Evolutionary conservation across 2,797 vertebrate species (phyloP).

Genomic region (Botia kubotai): DNA sequence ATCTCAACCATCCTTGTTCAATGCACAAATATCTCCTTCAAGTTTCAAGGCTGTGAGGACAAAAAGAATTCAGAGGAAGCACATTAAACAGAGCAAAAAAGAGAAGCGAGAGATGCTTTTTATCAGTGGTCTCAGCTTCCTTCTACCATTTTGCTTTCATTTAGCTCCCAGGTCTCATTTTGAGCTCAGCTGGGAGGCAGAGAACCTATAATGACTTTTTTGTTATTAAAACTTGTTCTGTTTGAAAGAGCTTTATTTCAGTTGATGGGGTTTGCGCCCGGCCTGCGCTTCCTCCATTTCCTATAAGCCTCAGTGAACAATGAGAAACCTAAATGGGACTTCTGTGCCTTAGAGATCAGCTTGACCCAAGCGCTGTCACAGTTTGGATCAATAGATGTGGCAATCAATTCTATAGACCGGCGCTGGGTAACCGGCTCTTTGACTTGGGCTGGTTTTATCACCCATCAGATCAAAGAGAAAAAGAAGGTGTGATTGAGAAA

Average conservation of each 20-base stretch:
- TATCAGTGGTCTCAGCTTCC: neutral
- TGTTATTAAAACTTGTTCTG: conserved; percentile 37
- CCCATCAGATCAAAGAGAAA: too few species aligned
- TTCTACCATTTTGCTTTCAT: neutral
- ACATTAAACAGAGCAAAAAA: neutral
- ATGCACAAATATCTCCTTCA: neutral
- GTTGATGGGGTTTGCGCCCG: neutral
- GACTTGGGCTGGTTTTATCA: too few species aligned
- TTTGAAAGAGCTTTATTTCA: conserved; percentile 26
- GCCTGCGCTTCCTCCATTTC: conserved; percentile 17
- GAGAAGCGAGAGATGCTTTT: neutral
- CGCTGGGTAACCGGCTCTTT: too few species aligned
- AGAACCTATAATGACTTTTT: conserved; percentile 39
- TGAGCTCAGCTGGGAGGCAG: conserved; percentile 34
- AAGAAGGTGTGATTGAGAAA: too few species aligned
- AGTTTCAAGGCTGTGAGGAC: neutral
- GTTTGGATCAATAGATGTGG: conserved; percentile 84
- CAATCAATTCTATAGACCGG: conserved; percentile 74
- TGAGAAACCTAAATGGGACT: conserved; percentile 89
- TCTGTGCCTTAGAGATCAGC: conserved; percentile 85
- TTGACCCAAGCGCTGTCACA: conserved; percentile 78
- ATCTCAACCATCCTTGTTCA: neutral
- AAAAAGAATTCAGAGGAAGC: neutral
- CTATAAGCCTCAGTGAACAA: conserved; percentile 69
- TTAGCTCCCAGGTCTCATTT: conserved; percentile 16